Evolutionary conservation across 2,888 invertebrate genomes (phyloP).

Genomic region (Drosophila mayaguana): DNA sequence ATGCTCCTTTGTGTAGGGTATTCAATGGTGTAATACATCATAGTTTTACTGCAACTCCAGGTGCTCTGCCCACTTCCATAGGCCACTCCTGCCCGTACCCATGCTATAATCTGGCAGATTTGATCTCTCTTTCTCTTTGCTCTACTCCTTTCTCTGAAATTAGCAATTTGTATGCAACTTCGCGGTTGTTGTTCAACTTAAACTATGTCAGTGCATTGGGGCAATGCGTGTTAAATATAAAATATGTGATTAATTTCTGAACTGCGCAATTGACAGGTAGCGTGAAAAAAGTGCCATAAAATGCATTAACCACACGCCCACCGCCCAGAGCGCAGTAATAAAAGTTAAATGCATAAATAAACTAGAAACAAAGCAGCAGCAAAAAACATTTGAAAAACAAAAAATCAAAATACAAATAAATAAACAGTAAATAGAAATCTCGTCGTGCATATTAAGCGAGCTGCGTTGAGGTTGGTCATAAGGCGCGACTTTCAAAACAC

Average conservation of each 20-base stretch:
- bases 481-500: slow-evolving; percentile 56
- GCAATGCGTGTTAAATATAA: slow-evolving; percentile 52
- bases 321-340: slow-evolving; percentile 29
- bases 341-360: slow-evolving; percentile 48
- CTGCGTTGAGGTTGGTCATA: slow-evolving; percentile 73
- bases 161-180: slow-evolving; percentile 64
- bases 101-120: slow-evolving; percentile 29
- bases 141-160: slow-evolving; percentile 38
- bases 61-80: no score
- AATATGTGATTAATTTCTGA: slow-evolving; percentile 45
- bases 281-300: slow-evolving; percentile 62
- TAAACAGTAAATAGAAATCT: slow-evolving; percentile 47
- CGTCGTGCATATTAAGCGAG: slow-evolving; percentile 60
- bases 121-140: slow-evolving; percentile 25
- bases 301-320: slow-evolving; percentile 42
- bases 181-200: slow-evolving; percentile 6
- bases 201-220: slow-evolving; percentile 70
- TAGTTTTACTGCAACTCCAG: background rate
- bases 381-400: slow-evolving; percentile 12
- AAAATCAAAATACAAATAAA: slow-evolving; percentile 16
- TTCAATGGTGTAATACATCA: background rate
- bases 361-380: slow-evolving; percentile 11
- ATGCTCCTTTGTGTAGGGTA: no score
- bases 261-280: slow-evolving; percentile 51
- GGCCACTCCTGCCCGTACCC: slow-evolving; percentile 2